phyloP scores from a whole-genome alignment of 2,113 vertebrate species.

The Carassius auratus region DNA sequence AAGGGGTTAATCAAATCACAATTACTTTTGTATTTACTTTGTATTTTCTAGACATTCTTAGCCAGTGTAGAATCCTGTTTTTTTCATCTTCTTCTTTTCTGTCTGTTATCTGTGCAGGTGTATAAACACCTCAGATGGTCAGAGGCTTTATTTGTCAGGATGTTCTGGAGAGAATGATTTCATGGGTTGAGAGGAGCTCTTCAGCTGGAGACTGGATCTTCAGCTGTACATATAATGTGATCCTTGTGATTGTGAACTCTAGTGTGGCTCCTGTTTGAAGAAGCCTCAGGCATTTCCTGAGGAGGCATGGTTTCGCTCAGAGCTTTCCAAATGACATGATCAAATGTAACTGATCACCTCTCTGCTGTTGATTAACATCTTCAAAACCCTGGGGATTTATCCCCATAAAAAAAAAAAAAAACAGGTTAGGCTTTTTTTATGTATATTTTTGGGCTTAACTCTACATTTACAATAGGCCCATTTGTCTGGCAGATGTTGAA shows the following conservation, averaged over 20 bases:
- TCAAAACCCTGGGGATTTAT: neutral
- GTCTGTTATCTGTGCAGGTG: constrained; percentile 2
- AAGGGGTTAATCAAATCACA: neutral
- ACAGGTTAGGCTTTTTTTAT: neutral
- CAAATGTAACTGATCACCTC: neutral
- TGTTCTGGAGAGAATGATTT: constrained; percentile 34
- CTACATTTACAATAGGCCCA: neutral
- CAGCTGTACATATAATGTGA: neutral
- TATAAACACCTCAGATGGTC: constrained; percentile 6
- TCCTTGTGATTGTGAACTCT: constrained; percentile 17
- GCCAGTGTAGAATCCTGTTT: neutral
- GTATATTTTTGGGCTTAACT: neutral
- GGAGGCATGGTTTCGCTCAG: neutral
- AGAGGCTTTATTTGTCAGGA: constrained; percentile 33
- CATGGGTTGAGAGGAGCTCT: constrained; percentile 31
- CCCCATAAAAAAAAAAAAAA: too few relatives aligned
- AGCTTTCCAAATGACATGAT: neutral
- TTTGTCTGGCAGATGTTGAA: neutral
- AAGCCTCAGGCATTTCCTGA: constrained; percentile 33
- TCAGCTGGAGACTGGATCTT: neutral
- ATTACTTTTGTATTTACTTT: neutral
- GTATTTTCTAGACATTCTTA: constrained; percentile 5
- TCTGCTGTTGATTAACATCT: neutral
- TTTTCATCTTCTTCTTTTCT: neutral
- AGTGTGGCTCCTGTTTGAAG: neutral